Evolutionary conservation across 2,113 vertebrate species (phyloP).

Genomic region (Cottus gobio): DNA sequence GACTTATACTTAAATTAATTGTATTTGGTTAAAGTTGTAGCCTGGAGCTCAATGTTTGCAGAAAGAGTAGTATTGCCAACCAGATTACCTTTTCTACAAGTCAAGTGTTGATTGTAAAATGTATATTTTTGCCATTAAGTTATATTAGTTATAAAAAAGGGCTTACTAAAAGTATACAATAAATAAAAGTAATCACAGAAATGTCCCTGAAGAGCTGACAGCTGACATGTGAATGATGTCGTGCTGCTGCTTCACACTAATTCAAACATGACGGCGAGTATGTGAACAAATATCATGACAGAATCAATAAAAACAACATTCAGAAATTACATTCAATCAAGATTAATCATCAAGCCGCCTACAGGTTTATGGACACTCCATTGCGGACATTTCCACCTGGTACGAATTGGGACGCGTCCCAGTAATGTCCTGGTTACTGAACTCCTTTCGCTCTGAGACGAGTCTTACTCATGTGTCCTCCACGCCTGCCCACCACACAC

Average conservation of each 20-base stretch:
- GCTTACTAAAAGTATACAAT: no score
- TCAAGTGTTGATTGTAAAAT: no score
- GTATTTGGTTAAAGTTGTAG: no score
- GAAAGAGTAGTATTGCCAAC: no score
- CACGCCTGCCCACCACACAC: conserved; percentile 25
- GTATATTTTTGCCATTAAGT: no score
- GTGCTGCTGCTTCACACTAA: background rate
- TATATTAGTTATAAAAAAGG: no score
- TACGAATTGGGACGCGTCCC: conserved; percentile 16
- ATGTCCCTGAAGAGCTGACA: no score
- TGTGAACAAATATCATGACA: conserved; percentile 19
- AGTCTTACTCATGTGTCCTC: conserved; percentile 14
- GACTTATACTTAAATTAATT: no score
- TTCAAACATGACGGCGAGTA: background rate
- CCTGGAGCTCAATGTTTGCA: no score
- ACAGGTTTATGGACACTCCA: conserved; percentile 3
- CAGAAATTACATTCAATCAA: conserved; percentile 1
- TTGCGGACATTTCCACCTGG: background rate
- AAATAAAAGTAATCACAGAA: no score
- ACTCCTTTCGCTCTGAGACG: conserved; percentile 5
- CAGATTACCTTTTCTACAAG: no score
- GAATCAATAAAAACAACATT: background rate
- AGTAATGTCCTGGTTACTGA: conserved; percentile 17
- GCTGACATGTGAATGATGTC: no score
- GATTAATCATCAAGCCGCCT: background rate